Evolutionary conservation across 2,888 invertebrate genomes (phyloP).

Genomic region (Drosophila nigricruria): DNA sequence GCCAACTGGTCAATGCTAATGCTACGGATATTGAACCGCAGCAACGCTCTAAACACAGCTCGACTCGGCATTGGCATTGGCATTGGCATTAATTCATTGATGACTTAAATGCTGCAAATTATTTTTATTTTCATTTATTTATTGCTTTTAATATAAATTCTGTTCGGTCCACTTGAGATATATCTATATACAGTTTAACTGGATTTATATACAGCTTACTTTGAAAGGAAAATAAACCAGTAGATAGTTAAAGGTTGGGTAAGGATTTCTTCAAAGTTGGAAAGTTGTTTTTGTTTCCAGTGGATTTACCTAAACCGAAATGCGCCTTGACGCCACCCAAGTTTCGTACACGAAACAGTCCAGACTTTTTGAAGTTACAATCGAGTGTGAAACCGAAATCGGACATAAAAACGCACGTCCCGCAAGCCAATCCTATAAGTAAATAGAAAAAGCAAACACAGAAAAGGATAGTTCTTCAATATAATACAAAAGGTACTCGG

Average conservation of each 20-base stretch:
- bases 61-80: slow-evolving; percentile 64
- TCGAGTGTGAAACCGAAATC: slow-evolving; percentile 96
- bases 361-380: slow-evolving; percentile 96
- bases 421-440: slow-evolving; percentile 88
- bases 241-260: slow-evolving; percentile 2
- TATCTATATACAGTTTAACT: slow-evolving; percentile 28
- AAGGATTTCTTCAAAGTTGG: slow-evolving; percentile 11
- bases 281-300: slow-evolving; percentile 7
- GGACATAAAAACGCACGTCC: slow-evolving; percentile 94
- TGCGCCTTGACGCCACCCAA: slow-evolving; percentile 96
- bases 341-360: slow-evolving; percentile 95
- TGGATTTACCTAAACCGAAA: slow-evolving; percentile 93
- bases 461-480: slow-evolving; percentile 74
- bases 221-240: neutral
- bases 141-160: neutral
- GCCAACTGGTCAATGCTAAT: slow-evolving; percentile 44
- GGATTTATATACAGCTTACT: slow-evolving; percentile 45
- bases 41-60: slow-evolving; percentile 22
- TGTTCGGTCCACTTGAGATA: slow-evolving; percentile 25
- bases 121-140: slow-evolving; percentile 31
- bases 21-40: slow-evolving; percentile 60
- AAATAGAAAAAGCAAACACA: slow-evolving; percentile 85
- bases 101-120: slow-evolving; percentile 59
- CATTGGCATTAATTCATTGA: slow-evolving; percentile 83
- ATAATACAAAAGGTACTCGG: slow-evolving; percentile 61